Evolutionary conservation across 37 sponge, comb jelly and placozoan species (phyloP), one percentile per base, ranked within the genome.

Genomic region (Oscarella lobularis): DNA sequence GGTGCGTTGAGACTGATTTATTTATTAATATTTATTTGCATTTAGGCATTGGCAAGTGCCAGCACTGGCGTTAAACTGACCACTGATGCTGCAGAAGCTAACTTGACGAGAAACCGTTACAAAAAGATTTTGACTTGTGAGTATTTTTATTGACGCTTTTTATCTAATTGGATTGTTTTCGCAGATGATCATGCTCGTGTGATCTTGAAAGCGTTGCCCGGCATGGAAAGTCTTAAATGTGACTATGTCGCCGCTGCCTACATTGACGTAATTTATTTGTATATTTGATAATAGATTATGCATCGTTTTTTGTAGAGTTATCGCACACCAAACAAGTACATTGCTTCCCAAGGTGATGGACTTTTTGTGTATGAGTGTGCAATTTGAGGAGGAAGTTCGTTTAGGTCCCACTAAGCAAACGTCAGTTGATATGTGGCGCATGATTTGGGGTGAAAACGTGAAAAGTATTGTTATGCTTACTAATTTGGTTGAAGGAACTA

Each of bases 271-370:
- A 20, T 9, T 48, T 48, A 27, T 27, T 48, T 9, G 9, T 9
- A 48, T 48, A 20, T 20, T 27, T 48, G 20, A 9, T 20, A 27
- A 48, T 9, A 20, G 20, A 48, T 20, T 48, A 48, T 27, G 60
- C 60, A 48, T 48, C 20, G 60, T 48, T 9, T 48, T 27, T 27
- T 48, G 60, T 48, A 48, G 60, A 20, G 60, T 20, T 48, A 48
- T 48, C 60, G 60, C 20, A 48, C 60, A 27, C 60, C 70, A 38
- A 78, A 78, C 31, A 37, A 6, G 86, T 94, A 87, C 85, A 94
- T 94, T 40, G 85, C 92, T 9, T 76, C 92, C 3, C 92, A 91
- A 54, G 88, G n/a, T n/a, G n/a, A n/a, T n/a, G n/a, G n/a, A n/a
- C n/a, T n/a, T n/a, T n/a, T n/a, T n/a, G n/a, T n/a, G n/a, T n/a